phyloP scores from a whole-genome alignment of 1,140 invertebrate genomes.

The Condylostylus longicornis region DNA sequence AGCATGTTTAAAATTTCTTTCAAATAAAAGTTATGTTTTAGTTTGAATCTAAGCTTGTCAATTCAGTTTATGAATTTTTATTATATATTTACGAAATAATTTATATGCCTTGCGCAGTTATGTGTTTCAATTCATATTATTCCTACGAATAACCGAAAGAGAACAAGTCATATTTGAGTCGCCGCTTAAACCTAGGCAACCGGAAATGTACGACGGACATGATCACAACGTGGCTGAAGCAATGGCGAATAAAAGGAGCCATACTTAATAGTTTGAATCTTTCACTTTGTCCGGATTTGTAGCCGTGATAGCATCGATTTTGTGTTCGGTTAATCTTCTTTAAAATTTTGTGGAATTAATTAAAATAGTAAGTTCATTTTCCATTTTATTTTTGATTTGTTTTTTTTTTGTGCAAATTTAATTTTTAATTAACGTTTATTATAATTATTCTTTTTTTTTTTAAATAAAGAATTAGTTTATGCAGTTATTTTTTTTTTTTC shows the following conservation, averaged over 20 bases:
- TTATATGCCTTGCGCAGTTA: not conserved
- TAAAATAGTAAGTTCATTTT: not conserved
- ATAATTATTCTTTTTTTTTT: not conserved
- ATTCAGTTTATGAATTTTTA: not conserved
- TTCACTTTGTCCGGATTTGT: slow-evolving; percentile 32
- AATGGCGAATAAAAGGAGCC: not conserved
- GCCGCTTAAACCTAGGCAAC: not conserved
- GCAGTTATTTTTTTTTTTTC: not conserved
- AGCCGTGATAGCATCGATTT: slow-evolving; percentile 27
- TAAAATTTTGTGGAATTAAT: slow-evolving; percentile 25
- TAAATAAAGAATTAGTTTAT: not conserved
- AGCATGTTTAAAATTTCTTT: too few relatives aligned
- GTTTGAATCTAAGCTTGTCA: not conserved
- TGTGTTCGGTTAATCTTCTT: slow-evolving; percentile 29
- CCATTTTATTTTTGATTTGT: not conserved
- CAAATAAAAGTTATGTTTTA: not conserved
- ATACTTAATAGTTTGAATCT: slow-evolving; percentile 8
- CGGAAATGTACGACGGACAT: not conserved
- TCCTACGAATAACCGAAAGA: not conserved
- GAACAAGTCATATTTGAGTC: not conserved
- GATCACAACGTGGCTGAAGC: not conserved
- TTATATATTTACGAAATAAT: not conserved
- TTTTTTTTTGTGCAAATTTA: not conserved
- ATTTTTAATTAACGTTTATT: not conserved
- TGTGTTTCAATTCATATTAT: too few relatives aligned